phyloP scores from a whole-genome alignment of 2,888 invertebrate genomes.

The Brenthis daphne region DNA sequence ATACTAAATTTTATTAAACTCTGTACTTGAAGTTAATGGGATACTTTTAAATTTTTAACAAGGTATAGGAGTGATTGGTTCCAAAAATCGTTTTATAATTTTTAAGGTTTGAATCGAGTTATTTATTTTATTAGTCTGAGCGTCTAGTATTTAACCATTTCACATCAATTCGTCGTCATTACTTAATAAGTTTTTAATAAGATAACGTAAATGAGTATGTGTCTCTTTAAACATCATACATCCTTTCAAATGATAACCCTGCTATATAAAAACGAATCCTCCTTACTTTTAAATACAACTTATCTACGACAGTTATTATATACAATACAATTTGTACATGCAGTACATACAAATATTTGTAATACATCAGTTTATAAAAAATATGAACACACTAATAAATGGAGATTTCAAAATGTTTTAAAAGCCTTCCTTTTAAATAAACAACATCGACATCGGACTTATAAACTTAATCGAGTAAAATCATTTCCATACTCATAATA shows the following conservation, averaged over 20 bases:
- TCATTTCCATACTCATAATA: constrained; percentile 59
- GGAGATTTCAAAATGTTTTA: constrained; percentile 46
- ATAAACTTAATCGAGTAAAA: constrained; percentile 52
- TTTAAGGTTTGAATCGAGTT: too few relatives aligned
- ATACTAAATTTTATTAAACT: too few relatives aligned
- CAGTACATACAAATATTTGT: constrained; percentile 49
- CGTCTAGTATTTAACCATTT: too few relatives aligned
- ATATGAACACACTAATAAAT: constrained; percentile 42
- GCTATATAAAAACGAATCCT: constrained; percentile 11
- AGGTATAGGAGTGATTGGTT: too few relatives aligned
- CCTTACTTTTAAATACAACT: constrained; percentile 15
- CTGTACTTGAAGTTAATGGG: too few relatives aligned
- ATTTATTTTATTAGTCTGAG: too few relatives aligned
- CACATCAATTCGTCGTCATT: too few relatives aligned
- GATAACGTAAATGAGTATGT: background rate
- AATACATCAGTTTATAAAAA: constrained; percentile 40
- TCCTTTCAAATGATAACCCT: constrained; percentile 5
- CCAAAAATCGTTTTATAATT: too few relatives aligned
- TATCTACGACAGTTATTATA: constrained; percentile 10
- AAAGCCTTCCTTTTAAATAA: constrained; percentile 37
- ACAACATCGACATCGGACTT: constrained; percentile 33
- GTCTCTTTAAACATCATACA: background rate
- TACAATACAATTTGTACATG: constrained; percentile 60
- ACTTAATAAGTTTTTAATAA: too few relatives aligned
- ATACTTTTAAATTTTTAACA: too few relatives aligned